phyloP scores from a whole-genome alignment of 2,797 vertebrate genomes.

The Enteromius argenteus region DNA sequence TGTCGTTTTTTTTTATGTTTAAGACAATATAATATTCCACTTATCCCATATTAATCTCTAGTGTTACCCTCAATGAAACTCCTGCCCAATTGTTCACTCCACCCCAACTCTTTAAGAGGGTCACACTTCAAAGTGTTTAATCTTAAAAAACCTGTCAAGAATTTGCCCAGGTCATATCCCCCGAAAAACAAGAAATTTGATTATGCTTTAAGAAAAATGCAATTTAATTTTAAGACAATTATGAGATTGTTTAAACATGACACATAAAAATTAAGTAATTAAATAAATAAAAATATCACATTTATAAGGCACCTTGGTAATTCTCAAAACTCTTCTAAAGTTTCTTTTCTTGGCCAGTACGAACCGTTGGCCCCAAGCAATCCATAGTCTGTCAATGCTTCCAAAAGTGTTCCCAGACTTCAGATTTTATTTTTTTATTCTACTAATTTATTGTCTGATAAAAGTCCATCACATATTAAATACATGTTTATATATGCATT shows the following conservation, averaged over 20 bases:
- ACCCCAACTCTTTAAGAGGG: neutral
- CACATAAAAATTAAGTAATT: neutral
- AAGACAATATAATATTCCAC: neutral
- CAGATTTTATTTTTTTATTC: neutral
- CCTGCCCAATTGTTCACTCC: neutral
- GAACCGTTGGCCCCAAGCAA: neutral
- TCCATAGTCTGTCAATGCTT: neutral
- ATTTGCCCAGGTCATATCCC: neutral
- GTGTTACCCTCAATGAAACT: neutral
- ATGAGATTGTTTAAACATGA: neutral
- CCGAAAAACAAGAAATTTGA: neutral
- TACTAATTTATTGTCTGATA: neutral
- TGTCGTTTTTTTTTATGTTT: neutral
- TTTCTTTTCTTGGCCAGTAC: too few relatives aligned
- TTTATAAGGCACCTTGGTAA: neutral
- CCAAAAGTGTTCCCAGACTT: neutral
- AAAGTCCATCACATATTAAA: neutral
- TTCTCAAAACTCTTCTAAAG: too few relatives aligned
- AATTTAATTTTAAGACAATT: neutral
- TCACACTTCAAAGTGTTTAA: neutral
- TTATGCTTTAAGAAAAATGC: neutral
- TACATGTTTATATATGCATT: neutral
- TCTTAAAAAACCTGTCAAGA: neutral
- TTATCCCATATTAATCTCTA: neutral
- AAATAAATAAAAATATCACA: neutral